phyloP scores from a whole-genome alignment of 2,888 invertebrate species.

The Coronaproctus castanopsis region DNA sequence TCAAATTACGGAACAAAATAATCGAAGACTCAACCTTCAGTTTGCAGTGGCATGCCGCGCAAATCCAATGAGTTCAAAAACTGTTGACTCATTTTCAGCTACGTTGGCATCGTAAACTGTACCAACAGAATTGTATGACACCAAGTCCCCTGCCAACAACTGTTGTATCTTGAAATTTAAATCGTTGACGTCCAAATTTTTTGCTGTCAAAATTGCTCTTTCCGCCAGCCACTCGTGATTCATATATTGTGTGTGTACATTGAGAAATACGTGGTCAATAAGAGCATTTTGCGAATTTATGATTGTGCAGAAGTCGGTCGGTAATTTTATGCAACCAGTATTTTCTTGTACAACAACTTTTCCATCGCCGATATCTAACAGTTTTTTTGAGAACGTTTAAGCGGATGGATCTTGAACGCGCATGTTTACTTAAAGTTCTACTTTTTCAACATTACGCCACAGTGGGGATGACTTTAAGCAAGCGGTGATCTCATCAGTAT shows the following conservation, averaged over 20 bases:
- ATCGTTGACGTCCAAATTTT: neutral
- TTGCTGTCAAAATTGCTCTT: neutral
- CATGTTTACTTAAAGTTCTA: neutral
- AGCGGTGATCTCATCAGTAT: neutral
- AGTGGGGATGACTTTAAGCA: neutral
- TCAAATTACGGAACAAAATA: neutral
- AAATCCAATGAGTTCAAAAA: too few species aligned
- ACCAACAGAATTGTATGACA: neutral
- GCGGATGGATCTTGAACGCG: neutral
- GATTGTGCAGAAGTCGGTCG: neutral
- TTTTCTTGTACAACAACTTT: neutral
- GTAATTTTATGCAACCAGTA: neutral
- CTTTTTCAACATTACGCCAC: neutral
- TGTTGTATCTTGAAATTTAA: neutral
- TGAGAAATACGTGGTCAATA: neutral
- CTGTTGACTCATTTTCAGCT: neutral
- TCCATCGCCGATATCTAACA: too few species aligned
- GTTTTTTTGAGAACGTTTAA: too few species aligned
- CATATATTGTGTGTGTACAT: neutral
- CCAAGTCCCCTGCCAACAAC: neutral
- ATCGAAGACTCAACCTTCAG: neutral
- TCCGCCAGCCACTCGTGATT: neutral
- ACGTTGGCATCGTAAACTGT: neutral
- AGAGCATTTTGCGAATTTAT: neutral
- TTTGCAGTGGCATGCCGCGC: too few species aligned